phyloP scores from a whole-genome alignment of 2,797 vertebrate genomes.

The Microcaecilia unicolor region DNA sequence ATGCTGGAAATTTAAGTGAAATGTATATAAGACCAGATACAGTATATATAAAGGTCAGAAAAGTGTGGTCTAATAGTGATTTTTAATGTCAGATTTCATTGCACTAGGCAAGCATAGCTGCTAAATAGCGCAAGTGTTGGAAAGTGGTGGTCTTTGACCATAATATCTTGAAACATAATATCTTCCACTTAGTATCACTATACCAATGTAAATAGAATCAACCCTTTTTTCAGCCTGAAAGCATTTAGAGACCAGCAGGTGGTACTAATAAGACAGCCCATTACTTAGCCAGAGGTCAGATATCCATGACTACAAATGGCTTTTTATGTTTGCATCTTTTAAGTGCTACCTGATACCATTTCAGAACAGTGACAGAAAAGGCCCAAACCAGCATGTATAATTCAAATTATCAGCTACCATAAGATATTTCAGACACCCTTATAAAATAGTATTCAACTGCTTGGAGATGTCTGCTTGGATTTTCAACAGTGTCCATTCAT shows the following conservation, averaged over 20 bases:
- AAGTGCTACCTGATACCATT: slow-evolving; percentile 51
- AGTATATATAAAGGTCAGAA: too few relatives aligned
- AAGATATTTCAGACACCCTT: slow-evolving; percentile 11
- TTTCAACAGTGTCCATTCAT: background rate
- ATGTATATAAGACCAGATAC: too few relatives aligned
- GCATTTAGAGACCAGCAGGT: slow-evolving; percentile 27
- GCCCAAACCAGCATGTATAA: slow-evolving; percentile 10
- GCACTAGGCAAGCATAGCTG: too few relatives aligned
- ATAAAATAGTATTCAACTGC: background rate
- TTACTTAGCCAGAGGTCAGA: slow-evolving; percentile 43
- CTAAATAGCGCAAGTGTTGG: too few relatives aligned
- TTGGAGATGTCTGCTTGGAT: background rate
- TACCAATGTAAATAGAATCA: slow-evolving; percentile 40
- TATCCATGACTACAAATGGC: slow-evolving; percentile 53
- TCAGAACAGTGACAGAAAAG: background rate
- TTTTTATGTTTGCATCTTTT: slow-evolving; percentile 32
- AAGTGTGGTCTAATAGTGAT: too few relatives aligned
- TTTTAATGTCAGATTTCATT: too few relatives aligned
- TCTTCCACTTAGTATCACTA: slow-evolving; percentile 34
- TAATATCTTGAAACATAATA: slow-evolving; percentile 38
- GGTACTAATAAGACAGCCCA: slow-evolving; percentile 32
- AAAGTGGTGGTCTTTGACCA: too few relatives aligned
- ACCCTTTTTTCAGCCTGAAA: slow-evolving; percentile 39
- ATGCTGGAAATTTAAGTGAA: too few relatives aligned
- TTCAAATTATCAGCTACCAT: slow-evolving; percentile 11